Evolutionary conservation across 2,797 vertebrate genomes (phyloP), one percentile per base, ranked within the genome.

Genomic region (Poeciliopsis gracilis): DNA sequence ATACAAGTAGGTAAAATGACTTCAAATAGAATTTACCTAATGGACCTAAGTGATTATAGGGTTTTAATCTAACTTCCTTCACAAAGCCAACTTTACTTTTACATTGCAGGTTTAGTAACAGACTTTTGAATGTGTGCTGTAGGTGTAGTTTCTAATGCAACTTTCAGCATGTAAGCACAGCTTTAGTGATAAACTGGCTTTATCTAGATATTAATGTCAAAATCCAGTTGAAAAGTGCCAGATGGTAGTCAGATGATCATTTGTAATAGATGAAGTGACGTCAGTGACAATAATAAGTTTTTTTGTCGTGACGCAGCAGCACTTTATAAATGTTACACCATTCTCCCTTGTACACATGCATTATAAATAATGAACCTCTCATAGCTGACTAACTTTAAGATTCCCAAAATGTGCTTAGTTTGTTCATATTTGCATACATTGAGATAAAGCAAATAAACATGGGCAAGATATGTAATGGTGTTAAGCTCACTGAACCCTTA

Each of bases 1-100:
- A 63, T 75, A 46, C 30, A 79, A 72, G 82, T 87, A 71, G 71
- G 74, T 81, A 77, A 78, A 87, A 85, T 43, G 15, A 61, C 74
- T 61, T 25, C 13, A 20, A 20, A 57, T 77, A 71, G 76, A 0
- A 10, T 51, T 33, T 36, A 51, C 77, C 76, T 81, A 90, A 88
- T 77, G 36, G 75, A 41, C 51, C 20, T 78, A 47, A 15, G 46
- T 45, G n/a, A 59, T 79, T 69, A 61, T 73, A 75, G 75, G 38
- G 20, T 47, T 66, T 77, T 41, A 18, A 71, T 75, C 18, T 57
- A 49, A 7, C 63, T 72, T 75, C 78, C 73, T 61, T 69, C 23
- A 78, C 49, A 33, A 43, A 46, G 59, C 67, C 15, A n/a, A 71
- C 61, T 73, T 75, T 20, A 76, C 73, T 78, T 73, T 55, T 16